These are phyloP conservation scores for Trachemys scripta DNA, from an alignment of 2,113 vertebrate genomes.

Conservation along the genomic window DNA sequence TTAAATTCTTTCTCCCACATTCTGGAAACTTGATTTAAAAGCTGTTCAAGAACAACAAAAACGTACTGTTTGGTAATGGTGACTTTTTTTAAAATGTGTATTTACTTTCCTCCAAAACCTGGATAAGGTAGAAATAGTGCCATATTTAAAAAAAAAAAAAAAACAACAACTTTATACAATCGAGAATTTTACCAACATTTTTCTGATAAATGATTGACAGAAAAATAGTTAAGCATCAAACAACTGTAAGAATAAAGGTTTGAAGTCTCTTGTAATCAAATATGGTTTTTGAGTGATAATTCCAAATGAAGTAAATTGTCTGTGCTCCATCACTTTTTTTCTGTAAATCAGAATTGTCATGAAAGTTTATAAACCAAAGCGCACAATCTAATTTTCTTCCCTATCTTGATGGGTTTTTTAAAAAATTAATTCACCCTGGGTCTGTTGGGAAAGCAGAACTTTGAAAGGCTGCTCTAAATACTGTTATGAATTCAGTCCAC, in stretches of 20 bases:
- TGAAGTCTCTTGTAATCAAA: not conserved
- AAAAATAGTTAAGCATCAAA: not conserved
- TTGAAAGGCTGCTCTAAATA: fast-evolving
- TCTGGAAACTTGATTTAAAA: not conserved
- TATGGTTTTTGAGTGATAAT: not conserved
- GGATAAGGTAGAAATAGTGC: not conserved
- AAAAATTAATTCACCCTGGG: not conserved
- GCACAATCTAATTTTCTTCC: not conserved
- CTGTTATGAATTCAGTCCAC: not conserved
- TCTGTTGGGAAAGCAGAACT: not conserved
- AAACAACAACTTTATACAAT: not conserved
- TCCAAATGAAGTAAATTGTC: not conserved
- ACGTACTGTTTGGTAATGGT: not conserved
- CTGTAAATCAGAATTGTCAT: not conserved
- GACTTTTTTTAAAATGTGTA: not conserved
- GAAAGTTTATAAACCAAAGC: not conserved
- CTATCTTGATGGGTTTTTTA: not conserved
- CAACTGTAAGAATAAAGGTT: not conserved
- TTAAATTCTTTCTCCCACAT: not conserved
- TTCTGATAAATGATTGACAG: not conserved
- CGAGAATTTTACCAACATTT: not conserved
- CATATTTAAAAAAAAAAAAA: not conserved
- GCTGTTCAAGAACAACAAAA: not conserved
- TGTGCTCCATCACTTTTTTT: not conserved
- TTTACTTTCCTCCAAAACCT: not conserved